Base-by-base conservation (phyloP, 2,888 invertebrate genomes). In the Cheilosia grossa region DNA sequence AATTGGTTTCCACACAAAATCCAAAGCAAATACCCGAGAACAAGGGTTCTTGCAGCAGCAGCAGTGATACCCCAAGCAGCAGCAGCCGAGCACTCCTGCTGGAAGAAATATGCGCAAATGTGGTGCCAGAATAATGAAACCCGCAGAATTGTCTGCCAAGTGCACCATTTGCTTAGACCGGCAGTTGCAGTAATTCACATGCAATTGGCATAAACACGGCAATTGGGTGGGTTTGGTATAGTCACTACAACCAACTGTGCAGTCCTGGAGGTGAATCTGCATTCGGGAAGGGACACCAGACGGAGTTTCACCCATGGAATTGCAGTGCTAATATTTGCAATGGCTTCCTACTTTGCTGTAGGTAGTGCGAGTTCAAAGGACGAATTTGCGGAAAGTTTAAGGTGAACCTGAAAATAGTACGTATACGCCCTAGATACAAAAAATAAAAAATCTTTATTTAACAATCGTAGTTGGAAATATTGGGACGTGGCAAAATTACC, bases 91-190 rank as follows among this genome's bases (percentile, higher is more conserved):
- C 47, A 37, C 27, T 54, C 15, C 30, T 15, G 19, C 4, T 33
- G 64, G n/a, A 58, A 56, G 72, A 72, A 67, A 67, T 78, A 73
- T 74, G 67, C 67, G 69, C 63, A 67, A 51, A 78, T 82, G 78
- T 78, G 73, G 54, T 79, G 74, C 79, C 79, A 83, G 70, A 24
- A 80, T 83, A 83, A 83, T 74, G 79, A 80, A 80, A 75, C 83
- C 83, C 83, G 59, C 74, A 83, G 83, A 66, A 83, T 64, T 74
- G 83, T 66, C 74, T 83, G 83, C 79, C 79, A 83, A 80, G 70
- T 79, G 67, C 78, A 63, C 63, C 79, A 78, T 78, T 73, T 78
- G 79, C 73, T 73, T 47, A 40, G 17, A 49, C 67, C 61, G 33
- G 64, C 64, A 70, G 58, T 77, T 54, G 70, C 37, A 59, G 72